Percentiles rank a stretch among this genome's conserved stretches.
Evolutionary conservation across 2,113 vertebrate genomes (phyloP).

Genomic region (Phrynosoma platyrhinos): DNA sequence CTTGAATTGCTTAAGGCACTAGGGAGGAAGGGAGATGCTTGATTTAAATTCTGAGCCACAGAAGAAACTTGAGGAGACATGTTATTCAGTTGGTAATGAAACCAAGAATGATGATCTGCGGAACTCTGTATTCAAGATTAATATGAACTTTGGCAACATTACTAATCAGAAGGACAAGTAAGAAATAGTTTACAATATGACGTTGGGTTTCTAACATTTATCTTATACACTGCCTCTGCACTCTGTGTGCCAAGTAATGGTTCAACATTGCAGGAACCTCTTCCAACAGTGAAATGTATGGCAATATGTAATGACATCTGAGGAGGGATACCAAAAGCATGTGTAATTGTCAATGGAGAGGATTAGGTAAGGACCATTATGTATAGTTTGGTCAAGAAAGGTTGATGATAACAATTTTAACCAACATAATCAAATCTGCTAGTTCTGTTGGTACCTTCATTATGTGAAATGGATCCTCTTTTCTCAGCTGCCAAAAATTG

Average conservation of each 20-base stretch:
- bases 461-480: background rate
- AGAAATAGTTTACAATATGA: background rate
- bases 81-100: background rate
- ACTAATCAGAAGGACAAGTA: background rate
- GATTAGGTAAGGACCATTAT: background rate
- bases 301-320: background rate
- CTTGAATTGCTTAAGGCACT: background rate
- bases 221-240: background rate
- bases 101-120: background rate
- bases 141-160: constrained; percentile 4
- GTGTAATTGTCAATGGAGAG: background rate
- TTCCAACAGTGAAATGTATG: background rate
- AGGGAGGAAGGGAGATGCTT: background rate
- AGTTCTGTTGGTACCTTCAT: no score
- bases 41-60: background rate
- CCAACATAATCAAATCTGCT: no score
- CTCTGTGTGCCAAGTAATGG: background rate
- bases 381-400: background rate
- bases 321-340: background rate
- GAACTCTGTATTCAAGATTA: background rate
- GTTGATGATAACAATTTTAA: background rate
- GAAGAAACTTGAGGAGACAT: background rate
- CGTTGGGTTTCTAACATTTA: background rate
- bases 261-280: background rate
- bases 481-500: background rate